phyloP scores from a whole-genome alignment of 2,888 invertebrate genomes.

The Archips crataeganus region DNA sequence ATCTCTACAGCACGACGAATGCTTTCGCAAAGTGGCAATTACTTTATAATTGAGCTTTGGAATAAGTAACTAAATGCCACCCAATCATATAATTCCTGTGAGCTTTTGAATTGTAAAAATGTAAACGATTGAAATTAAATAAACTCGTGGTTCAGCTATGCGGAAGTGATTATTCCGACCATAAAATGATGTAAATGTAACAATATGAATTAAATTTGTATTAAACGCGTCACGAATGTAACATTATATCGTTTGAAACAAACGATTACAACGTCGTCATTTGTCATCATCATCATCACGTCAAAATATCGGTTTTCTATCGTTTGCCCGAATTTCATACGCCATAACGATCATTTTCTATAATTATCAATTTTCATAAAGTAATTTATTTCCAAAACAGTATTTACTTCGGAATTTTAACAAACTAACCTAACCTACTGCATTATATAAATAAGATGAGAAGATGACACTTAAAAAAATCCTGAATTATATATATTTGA shows the following conservation, averaged over 20 bases:
- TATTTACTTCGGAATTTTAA: too few relatives aligned
- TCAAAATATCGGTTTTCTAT: too few relatives aligned
- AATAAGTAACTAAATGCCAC: slow-evolving; percentile 65
- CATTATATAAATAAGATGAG: too few relatives aligned
- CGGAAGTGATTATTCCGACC: slow-evolving; percentile 29
- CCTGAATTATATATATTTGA: too few relatives aligned
- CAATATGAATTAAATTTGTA: slow-evolving; percentile 21
- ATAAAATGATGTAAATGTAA: slow-evolving; percentile 35
- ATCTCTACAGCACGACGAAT: slow-evolving; percentile 72
- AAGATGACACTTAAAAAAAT: too few relatives aligned
- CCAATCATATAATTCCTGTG: slow-evolving; percentile 53
- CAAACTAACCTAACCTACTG: too few relatives aligned
- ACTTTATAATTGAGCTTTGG: slow-evolving; percentile 71
- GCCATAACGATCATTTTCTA: too few relatives aligned
- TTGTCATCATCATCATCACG: too few relatives aligned
- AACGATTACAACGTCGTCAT: not conserved
- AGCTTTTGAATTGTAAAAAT: slow-evolving; percentile 13
- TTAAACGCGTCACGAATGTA: slow-evolving; percentile 21
- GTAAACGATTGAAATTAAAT: not conserved
- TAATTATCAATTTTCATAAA: too few relatives aligned
- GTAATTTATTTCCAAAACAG: too few relatives aligned
- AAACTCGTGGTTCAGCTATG: slow-evolving; percentile 34
- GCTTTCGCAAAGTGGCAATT: slow-evolving; percentile 58
- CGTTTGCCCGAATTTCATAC: too few relatives aligned
- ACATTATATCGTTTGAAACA: not conserved